Evolutionary conservation across 2,113 vertebrate genomes (phyloP).

Genomic region (Psophia crepitans): DNA sequence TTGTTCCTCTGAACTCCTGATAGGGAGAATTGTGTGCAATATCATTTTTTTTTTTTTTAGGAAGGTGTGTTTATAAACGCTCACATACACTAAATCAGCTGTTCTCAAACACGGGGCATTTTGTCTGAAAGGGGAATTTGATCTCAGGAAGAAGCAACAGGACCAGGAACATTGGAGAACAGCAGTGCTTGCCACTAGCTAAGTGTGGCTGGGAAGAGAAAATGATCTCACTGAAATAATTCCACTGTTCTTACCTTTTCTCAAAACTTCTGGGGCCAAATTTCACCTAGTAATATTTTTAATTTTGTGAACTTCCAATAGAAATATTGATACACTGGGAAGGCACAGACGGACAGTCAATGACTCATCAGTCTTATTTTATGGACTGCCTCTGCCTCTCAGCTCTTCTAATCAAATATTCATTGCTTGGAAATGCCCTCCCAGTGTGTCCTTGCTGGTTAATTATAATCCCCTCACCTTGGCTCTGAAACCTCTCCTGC

Average conservation of each 20-base stretch:
- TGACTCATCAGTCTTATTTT: constrained; percentile 33
- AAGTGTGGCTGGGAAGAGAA: neutral
- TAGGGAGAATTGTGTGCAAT: neutral
- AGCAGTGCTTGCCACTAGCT: neutral
- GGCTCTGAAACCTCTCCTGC: neutral
- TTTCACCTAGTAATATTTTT: neutral
- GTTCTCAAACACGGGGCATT: neutral
- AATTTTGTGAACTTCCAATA: neutral
- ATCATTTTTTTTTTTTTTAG: neutral
- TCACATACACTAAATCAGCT: neutral
- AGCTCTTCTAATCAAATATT: constrained; percentile 5
- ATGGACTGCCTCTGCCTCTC: neutral
- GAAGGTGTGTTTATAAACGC: neutral
- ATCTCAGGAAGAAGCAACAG: neutral
- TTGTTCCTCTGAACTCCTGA: neutral
- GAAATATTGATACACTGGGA: neutral
- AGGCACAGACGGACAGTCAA: neutral
- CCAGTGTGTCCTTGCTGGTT: neutral
- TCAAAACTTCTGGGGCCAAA: neutral
- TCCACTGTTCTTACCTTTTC: neutral
- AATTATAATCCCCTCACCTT: neutral
- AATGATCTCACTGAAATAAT: neutral
- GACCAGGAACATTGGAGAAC: neutral
- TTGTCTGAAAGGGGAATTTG: neutral
- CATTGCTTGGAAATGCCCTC: constrained; percentile 2